Evolutionary conservation across 1,140 invertebrate species (phyloP).

Genomic region (Drosophila ohnishii): DNA sequence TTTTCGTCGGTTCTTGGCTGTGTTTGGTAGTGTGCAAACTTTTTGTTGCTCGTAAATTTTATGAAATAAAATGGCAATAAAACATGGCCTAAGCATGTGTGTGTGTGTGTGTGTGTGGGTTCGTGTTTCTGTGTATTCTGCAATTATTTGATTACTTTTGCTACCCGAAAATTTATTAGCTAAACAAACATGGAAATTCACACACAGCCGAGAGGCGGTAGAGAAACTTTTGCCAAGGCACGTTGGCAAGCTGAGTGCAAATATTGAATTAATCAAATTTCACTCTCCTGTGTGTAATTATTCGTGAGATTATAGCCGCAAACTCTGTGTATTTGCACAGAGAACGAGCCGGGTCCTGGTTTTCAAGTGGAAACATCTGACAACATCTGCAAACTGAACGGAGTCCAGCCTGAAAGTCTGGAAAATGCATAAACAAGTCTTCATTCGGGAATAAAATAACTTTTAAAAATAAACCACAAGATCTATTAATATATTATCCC

Average conservation of each 20-base stretch:
- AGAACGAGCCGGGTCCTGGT: neutral
- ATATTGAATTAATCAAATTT: slow-evolving; percentile 80
- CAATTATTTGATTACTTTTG: slow-evolving; percentile 81
- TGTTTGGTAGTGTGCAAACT: slow-evolving; percentile 51
- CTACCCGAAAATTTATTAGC: slow-evolving; percentile 74
- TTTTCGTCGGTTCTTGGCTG: neutral
- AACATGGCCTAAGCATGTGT: slow-evolving; percentile 61
- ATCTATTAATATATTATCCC: neutral
- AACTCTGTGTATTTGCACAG: slow-evolving; percentile 39
- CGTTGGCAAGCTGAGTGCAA: slow-evolving; percentile 42
- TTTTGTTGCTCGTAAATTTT: slow-evolving; percentile 77
- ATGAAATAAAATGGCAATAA: slow-evolving; percentile 80
- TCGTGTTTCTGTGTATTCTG: slow-evolving; percentile 58
- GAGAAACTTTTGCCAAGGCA: slow-evolving; percentile 45
- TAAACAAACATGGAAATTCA: slow-evolving; percentile 72
- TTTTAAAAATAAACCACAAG: neutral
- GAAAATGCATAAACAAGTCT: neutral
- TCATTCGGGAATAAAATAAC: neutral
- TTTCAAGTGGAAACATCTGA: neutral
- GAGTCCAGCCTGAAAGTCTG: neutral
- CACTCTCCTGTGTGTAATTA: slow-evolving; percentile 63
- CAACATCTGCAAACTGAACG: no score
- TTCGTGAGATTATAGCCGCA: slow-evolving; percentile 58
- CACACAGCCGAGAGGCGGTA: slow-evolving; percentile 2
- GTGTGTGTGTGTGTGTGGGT: neutral